phyloP scores from a whole-genome alignment of 2,888 invertebrate genomes.

The Epinotia demarniana region DNA sequence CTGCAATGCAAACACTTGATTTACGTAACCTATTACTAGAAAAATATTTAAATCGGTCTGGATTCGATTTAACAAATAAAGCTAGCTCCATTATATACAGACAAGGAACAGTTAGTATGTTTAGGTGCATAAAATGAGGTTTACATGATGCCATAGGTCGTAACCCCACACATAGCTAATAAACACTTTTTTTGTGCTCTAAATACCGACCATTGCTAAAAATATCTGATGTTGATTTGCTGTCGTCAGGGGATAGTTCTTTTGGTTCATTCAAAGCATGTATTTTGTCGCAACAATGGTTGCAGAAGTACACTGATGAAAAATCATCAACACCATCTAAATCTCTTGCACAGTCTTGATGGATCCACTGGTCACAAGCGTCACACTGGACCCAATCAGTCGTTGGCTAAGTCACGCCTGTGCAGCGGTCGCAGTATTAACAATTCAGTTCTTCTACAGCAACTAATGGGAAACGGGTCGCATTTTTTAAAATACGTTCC shows the following conservation, averaged over 20 bases:
- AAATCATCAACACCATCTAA: neutral
- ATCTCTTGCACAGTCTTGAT: neutral
- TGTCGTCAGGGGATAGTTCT: neutral
- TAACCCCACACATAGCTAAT: too few relatives aligned
- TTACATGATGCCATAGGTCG: too few relatives aligned
- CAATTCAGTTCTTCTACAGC: neutral
- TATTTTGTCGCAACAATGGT: neutral
- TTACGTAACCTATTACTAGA: too few relatives aligned
- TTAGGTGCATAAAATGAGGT: too few relatives aligned
- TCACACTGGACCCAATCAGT: neutral
- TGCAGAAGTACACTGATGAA: neutral
- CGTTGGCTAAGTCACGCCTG: neutral
- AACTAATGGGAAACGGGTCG: neutral
- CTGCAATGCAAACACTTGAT: too few relatives aligned
- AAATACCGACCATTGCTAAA: too few relatives aligned
- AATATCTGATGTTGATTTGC: neutral
- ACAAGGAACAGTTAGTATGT: too few relatives aligned
- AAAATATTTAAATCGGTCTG: too few relatives aligned
- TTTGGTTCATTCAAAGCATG: too few relatives aligned
- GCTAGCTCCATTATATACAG: too few relatives aligned
- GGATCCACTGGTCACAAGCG: neutral
- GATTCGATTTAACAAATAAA: too few relatives aligned
- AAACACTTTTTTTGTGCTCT: too few relatives aligned
- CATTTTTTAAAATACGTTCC: conserved; percentile 10
- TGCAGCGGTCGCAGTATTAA: neutral